Conservation (phyloP, 2,797 vertebrate species). For the Remorina albescens region DNA sequence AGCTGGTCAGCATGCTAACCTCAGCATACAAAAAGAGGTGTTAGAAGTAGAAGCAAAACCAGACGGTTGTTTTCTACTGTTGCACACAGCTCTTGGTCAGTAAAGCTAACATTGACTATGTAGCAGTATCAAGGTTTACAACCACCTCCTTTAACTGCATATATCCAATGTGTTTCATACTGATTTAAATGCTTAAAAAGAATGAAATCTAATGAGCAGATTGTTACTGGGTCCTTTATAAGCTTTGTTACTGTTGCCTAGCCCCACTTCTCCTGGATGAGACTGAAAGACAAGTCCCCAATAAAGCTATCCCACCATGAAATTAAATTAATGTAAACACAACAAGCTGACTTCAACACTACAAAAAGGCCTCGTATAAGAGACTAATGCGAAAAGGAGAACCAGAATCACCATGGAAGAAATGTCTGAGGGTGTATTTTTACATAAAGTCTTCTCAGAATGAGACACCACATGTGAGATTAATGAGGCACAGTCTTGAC, state of each 20-base stretch:
- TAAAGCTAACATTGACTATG: too few species aligned
- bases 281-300: conserved; percentile 31
- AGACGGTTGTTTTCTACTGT: too few species aligned
- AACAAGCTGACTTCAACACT: conserved; percentile 34
- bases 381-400: conserved; percentile 42
- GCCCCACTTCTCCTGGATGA: conserved; percentile 20
- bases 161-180: conserved; percentile 3
- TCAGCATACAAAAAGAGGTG: too few species aligned
- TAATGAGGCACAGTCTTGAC: conserved; percentile 67
- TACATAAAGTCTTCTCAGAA: conserved; percentile 36
- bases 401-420: conserved; percentile 42
- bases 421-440: conserved; percentile 44
- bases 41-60: too few species aligned
- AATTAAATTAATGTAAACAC: conserved; percentile 39
- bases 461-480: conserved; percentile 71
- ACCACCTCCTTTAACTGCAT: background rate
- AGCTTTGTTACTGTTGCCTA: conserved; percentile 21
- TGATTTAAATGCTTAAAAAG: background rate
- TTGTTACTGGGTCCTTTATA: conserved; percentile 14
- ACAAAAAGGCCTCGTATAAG: conserved; percentile 46
- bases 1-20: too few species aligned
- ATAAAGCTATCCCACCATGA: conserved; percentile 32
- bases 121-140: too few species aligned
- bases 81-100: too few species aligned
- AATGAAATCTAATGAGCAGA: conserved; percentile 19